Percentiles rank a stretch among this genome's conserved stretches.
Conservation (phyloP, 2,797 vertebrate genomes). For the Xiphophorus birchmanni region DNA sequence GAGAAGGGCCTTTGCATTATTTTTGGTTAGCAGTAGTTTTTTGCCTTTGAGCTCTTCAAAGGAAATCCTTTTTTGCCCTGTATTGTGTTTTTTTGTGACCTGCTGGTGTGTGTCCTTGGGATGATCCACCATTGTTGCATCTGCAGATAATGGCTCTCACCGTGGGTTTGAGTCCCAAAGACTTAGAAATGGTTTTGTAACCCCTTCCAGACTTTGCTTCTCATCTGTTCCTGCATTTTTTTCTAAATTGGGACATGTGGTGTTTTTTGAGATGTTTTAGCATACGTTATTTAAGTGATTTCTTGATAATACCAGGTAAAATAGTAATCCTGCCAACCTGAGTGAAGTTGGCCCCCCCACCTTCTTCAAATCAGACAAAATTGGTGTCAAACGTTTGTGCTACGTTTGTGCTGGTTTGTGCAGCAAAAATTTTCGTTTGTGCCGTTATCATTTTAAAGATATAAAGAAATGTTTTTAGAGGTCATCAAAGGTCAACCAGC, state of each 20-base stretch:
- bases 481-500: too few relatives aligned
- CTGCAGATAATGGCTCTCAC: background rate
- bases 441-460: too few relatives aligned
- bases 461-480: too few relatives aligned
- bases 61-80: background rate
- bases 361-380: too few relatives aligned
- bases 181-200: background rate
- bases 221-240: background rate
- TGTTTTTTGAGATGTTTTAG: background rate
- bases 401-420: too few relatives aligned
- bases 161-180: background rate
- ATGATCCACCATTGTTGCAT: background rate
- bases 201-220: background rate
- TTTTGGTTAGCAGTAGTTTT: background rate
- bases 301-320: background rate
- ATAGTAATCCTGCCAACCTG: background rate
- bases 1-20: background rate
- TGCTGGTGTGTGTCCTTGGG: background rate
- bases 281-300: background rate
- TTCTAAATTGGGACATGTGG: background rate
- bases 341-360: too few relatives aligned
- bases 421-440: too few relatives aligned
- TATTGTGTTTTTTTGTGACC: background rate
- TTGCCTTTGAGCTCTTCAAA: background rate
- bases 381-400: too few relatives aligned